Conservation (phyloP, 1,140 invertebrate genomes). For the Vollenhovia emeryi region DNA sequence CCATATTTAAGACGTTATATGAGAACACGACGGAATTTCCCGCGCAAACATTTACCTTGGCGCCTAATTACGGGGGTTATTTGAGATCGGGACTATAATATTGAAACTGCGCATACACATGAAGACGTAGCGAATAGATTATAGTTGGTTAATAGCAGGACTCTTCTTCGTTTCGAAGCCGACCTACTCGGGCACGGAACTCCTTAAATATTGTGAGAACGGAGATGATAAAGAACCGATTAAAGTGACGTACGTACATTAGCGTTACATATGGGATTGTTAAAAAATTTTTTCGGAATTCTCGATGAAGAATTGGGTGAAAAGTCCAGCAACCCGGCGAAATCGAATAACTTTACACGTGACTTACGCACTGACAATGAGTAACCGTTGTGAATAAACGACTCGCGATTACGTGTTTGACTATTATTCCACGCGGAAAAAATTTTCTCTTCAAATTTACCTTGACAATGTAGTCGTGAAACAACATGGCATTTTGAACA, state of each 20-base stretch:
- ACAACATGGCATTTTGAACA: too few species aligned
- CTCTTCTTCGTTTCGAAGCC: not conserved
- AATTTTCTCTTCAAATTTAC: too few species aligned
- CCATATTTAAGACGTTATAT: constrained; percentile 41
- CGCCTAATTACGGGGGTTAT: constrained; percentile 42
- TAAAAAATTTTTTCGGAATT: not conserved
- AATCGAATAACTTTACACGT: not conserved
- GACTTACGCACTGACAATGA: constrained; percentile 32
- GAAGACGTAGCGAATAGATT: constrained; percentile 13
- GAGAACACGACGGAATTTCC: constrained; percentile 40
- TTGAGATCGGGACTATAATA: constrained; percentile 11
- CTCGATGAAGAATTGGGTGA: not conserved
- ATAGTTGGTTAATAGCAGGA: not conserved
- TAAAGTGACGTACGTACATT: too few species aligned
- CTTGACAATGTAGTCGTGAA: too few species aligned
- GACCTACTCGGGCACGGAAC: not conserved
- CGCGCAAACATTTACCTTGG: constrained; percentile 44
- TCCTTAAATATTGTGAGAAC: not conserved
- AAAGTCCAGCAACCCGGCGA: not conserved
- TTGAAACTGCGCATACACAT: constrained; percentile 27
- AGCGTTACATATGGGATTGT: not conserved
- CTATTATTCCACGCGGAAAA: too few species aligned
- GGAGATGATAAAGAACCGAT: not conserved
- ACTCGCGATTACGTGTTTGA: constrained; percentile 1
- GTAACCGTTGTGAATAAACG: constrained; percentile 8